A percentile compares a stretch with the other conserved stretches of the same genome.
phyloP scores from a whole-genome alignment of 2,113 vertebrate genomes.

The Pungitius pungitius region DNA sequence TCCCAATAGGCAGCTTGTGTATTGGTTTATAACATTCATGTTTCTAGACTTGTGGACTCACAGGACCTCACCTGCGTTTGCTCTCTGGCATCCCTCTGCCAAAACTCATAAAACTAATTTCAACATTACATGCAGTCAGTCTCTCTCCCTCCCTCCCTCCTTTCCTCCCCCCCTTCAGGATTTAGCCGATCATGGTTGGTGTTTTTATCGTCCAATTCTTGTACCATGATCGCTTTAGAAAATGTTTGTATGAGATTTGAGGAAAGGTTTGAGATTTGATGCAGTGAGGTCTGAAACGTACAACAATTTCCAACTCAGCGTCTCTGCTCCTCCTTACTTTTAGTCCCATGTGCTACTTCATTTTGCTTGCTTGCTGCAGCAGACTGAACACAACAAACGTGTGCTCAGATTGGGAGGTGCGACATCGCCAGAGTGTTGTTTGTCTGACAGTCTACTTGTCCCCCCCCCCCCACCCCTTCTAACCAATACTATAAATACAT shows the following conservation, averaged over 20 bases:
- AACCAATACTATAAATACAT: slow-evolving; percentile 18
- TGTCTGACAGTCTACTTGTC: slow-evolving; percentile 20
- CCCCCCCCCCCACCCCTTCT: no score
- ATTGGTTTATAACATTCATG: slow-evolving; percentile 80
- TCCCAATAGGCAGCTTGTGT: slow-evolving; percentile 77
- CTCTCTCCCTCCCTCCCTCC: slow-evolving; percentile 16
- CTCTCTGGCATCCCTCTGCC: slow-evolving; percentile 78
- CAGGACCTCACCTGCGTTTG: slow-evolving; percentile 74
- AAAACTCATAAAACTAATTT: slow-evolving; percentile 81
- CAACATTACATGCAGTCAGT: slow-evolving; percentile 70
- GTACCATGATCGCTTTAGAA: slow-evolving; percentile 21
- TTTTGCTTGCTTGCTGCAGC: slow-evolving; percentile 27
- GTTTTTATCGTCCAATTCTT: slow-evolving; percentile 27
- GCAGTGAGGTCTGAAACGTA: slow-evolving; percentile 42
- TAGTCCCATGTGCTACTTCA: slow-evolving; percentile 20
- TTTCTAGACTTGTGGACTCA: slow-evolving; percentile 81
- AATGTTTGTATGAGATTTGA: slow-evolving; percentile 10
- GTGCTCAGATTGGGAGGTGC: slow-evolving; percentile 32
- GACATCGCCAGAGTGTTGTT: slow-evolving; percentile 27
- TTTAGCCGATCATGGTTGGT: slow-evolving; percentile 26
- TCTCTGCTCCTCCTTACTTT: slow-evolving; percentile 20
- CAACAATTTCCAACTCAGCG: slow-evolving; percentile 30
- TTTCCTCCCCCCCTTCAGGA: slow-evolving; percentile 18
- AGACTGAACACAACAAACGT: slow-evolving; percentile 32
- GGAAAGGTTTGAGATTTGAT: background rate